Conservation (phyloP, 1,140 invertebrate species). For the Drosophila navojoa region DNA sequence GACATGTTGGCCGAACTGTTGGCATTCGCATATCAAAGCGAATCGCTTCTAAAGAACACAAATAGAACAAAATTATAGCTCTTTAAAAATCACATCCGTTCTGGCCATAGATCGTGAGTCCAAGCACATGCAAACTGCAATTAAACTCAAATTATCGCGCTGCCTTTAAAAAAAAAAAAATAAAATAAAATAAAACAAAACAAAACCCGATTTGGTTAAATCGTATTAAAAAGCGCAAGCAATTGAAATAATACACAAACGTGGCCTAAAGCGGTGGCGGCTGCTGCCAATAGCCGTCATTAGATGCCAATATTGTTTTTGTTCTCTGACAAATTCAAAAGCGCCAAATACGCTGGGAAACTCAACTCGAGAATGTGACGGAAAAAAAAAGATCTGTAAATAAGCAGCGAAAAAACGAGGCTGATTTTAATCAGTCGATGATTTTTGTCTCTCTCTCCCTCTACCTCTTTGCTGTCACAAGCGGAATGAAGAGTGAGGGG, state of each 20-base stretch:
- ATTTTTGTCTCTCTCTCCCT: slow-evolving; percentile 15
- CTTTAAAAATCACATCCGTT: slow-evolving; percentile 38
- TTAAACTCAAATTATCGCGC: slow-evolving; percentile 74
- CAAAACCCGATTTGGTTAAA: slow-evolving; percentile 68
- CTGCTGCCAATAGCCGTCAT: slow-evolving; percentile 49
- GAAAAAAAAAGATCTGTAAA: slow-evolving; percentile 61
- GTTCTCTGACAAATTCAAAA: slow-evolving; percentile 63
- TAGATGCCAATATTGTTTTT: slow-evolving; percentile 54
- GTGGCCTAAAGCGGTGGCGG: slow-evolving; percentile 42
- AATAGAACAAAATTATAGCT: slow-evolving; percentile 14
- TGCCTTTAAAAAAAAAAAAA: slow-evolving; percentile 45
- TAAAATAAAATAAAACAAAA: slow-evolving; percentile 36
- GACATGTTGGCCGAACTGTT: background rate
- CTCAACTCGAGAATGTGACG: slow-evolving; percentile 65
- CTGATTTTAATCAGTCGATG: slow-evolving; percentile 62
- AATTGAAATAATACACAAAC: slow-evolving; percentile 47
- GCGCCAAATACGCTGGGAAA: slow-evolving; percentile 69
- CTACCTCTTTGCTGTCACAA: background rate
- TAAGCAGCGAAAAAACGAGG: slow-evolving; percentile 56
- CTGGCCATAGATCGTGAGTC: slow-evolving; percentile 37
- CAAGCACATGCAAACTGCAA: slow-evolving; percentile 45
- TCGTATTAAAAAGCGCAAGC: slow-evolving; percentile 58
- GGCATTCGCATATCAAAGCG: background rate
- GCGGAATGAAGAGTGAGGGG: background rate
- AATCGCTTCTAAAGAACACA: background rate